Evolutionary conservation across 2,888 invertebrate species (phyloP).

Genomic region (Portevinia maculata): DNA sequence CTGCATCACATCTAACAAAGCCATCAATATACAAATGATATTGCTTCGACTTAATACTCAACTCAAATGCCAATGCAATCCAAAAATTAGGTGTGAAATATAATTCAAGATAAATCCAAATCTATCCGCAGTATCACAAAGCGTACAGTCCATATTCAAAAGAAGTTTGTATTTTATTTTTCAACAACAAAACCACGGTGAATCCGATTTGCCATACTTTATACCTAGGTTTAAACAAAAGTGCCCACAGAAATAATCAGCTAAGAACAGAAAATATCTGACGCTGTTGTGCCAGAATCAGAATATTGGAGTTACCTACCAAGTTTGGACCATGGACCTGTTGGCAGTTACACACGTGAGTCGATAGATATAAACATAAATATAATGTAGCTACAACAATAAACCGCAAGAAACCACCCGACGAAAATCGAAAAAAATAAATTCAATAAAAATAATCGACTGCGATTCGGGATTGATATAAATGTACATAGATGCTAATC

Average conservation of each 20-base stretch:
- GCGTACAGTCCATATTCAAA: conserved; percentile 19
- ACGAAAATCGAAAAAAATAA: conserved; percentile 19
- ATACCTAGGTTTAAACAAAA: conserved; percentile 40
- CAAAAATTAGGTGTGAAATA: conserved; percentile 44
- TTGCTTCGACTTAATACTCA: no score
- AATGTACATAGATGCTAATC: background rate
- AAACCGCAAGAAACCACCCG: conserved; percentile 32
- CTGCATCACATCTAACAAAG: conserved; percentile 16
- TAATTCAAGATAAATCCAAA: conserved; percentile 26
- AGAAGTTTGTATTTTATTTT: no score
- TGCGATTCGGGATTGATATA: conserved; percentile 22
- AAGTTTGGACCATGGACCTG: conserved; percentile 34
- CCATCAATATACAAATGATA: background rate
- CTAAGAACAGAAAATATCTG: conserved; percentile 10
- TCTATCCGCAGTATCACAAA: background rate
- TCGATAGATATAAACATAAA: conserved; percentile 17
- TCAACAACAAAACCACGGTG: conserved; percentile 16
- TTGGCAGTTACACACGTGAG: conserved; percentile 39
- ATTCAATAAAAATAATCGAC: conserved; percentile 24
- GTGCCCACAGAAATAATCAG: conserved; percentile 8
- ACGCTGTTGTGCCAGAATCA: conserved; percentile 51
- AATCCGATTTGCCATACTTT: conserved; percentile 69
- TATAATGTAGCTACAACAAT: conserved; percentile 2
- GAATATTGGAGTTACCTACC: no score
- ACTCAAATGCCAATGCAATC: no score